These are phyloP conservation scores for Embidobia sp. DNA, from an alignment of 2,888 invertebrate species.

Conservation along the genomic window DNA sequence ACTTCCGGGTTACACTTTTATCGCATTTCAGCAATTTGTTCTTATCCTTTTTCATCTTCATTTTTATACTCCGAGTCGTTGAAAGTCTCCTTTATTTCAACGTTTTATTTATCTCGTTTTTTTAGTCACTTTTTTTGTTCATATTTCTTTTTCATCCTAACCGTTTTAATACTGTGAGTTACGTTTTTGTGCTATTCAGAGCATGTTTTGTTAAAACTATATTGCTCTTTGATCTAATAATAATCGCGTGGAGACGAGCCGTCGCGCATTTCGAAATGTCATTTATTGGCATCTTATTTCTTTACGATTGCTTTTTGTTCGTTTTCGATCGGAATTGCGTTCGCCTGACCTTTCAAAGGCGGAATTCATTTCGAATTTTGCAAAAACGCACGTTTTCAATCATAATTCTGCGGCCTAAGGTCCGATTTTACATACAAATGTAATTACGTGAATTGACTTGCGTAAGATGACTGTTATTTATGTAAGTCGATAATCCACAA, in stretches of 20 bases:
- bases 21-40: no score
- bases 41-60: no score
- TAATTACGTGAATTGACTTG: conserved; percentile 40
- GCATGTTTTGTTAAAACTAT: conserved; percentile 15
- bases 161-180: no score
- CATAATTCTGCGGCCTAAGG: conserved; percentile 28
- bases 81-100: no score
- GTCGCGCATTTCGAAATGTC: conserved; percentile 15
- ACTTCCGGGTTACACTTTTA: no score
- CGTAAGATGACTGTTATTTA: conserved; percentile 30
- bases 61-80: no score
- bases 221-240: conserved; percentile 31
- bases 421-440: conserved; percentile 33
- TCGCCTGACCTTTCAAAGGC: conserved; percentile 31
- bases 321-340: conserved; percentile 20
- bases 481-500: conserved; percentile 17
- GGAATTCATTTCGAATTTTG: conserved; percentile 30
- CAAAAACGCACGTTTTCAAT: conserved; percentile 41
- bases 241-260: neutral
- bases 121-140: no score
- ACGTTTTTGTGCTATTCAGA: conserved; percentile 12
- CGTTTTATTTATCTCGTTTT: no score
- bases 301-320: conserved; percentile 27
- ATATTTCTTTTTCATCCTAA: no score
- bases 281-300: conserved; percentile 12